phyloP scores from a whole-genome alignment of 2,797 vertebrate species.

The Podargus strigoides region DNA sequence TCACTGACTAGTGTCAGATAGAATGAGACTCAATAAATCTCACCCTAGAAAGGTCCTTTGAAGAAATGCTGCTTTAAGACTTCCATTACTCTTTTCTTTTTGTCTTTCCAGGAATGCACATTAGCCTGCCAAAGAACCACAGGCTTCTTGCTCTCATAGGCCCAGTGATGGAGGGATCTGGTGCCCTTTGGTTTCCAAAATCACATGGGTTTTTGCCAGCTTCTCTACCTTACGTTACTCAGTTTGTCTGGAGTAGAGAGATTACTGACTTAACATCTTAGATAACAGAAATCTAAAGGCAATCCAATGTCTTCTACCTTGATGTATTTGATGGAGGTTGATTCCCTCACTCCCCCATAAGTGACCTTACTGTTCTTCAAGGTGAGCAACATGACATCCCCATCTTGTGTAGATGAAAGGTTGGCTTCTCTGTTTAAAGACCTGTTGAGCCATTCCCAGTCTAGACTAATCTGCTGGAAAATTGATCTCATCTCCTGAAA shows the following conservation, averaged over 20 bases:
- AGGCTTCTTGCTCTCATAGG: background rate
- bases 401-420: background rate
- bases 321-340: background rate
- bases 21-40: slow-evolving; percentile 54
- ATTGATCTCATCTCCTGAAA: background rate
- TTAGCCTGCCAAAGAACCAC: background rate
- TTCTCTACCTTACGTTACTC: background rate
- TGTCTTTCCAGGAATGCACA: background rate
- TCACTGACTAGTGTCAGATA: slow-evolving; percentile 50
- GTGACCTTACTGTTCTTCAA: background rate
- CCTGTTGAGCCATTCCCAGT: background rate
- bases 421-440: background rate
- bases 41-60: slow-evolving; percentile 8
- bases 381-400: background rate
- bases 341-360: background rate
- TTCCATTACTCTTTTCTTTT: background rate
- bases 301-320: background rate
- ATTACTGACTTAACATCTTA: background rate
- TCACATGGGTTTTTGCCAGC: background rate
- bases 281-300: background rate
- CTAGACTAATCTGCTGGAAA: background rate
- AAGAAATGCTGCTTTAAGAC: slow-evolving; percentile 15
- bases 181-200: background rate
- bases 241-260: background rate
- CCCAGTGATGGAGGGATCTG: background rate